Evolutionary conservation across 1,140 invertebrate genomes (phyloP).

Genomic region (Rhysida immarginata): DNA sequence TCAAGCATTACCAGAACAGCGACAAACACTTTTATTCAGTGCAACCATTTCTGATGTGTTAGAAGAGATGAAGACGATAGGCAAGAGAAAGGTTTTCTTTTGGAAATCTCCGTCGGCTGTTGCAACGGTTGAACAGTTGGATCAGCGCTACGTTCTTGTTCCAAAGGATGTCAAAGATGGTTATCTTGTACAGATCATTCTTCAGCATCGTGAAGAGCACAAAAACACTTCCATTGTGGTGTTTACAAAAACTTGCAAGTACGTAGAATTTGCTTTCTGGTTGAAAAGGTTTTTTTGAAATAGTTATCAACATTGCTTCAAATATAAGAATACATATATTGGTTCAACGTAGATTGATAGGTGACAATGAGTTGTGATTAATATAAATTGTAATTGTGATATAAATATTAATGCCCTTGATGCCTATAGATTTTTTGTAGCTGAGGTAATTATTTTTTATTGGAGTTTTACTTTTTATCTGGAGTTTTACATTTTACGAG

Average conservation of each 20-base stretch:
- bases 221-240: conserved; percentile 71
- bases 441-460: too few species aligned
- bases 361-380: too few species aligned
- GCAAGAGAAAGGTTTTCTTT: conserved; percentile 41
- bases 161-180: conserved; percentile 82
- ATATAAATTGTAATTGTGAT: too few species aligned
- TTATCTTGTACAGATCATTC: conserved; percentile 75
- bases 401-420: too few species aligned
- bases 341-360: too few species aligned
- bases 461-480: too few species aligned
- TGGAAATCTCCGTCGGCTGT: conserved; percentile 50
- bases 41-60: conserved; percentile 87
- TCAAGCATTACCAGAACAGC: conserved; percentile 53
- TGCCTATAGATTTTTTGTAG: too few species aligned
- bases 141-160: conserved; percentile 79
- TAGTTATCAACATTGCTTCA: too few species aligned
- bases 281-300: too few species aligned
- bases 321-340: too few species aligned
- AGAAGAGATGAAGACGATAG: conserved; percentile 49
- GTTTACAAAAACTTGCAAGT: conserved; percentile 91
- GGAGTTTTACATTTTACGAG: too few species aligned
- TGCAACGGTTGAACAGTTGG: conserved; percentile 68
- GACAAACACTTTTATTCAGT: conserved; percentile 82
- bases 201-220: conserved; percentile 53
- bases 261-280: conserved; percentile 30